Evolutionary conservation across 2,888 invertebrate species (phyloP).

Genomic region (Rotaria macrura): DNA sequence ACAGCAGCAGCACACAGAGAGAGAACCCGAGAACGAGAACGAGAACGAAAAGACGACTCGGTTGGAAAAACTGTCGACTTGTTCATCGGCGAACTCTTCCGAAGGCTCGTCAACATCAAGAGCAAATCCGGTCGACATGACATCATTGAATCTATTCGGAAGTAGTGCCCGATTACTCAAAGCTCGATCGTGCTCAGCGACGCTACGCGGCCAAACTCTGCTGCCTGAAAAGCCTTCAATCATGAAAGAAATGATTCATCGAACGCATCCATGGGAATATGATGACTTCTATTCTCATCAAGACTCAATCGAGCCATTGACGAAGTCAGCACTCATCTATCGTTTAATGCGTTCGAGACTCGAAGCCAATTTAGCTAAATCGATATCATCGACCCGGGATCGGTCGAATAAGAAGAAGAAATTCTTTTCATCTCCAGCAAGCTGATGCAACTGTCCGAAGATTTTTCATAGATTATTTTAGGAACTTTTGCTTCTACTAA

Average conservation of each 20-base stretch:
- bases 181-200: not conserved
- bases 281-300: not conserved
- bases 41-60: not conserved
- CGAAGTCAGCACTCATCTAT: slow-evolving; percentile 18
- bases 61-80: not conserved
- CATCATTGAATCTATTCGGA: not conserved
- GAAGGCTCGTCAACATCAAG: not conserved
- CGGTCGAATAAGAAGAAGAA: not conserved
- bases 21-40: no score
- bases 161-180: not conserved
- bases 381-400: not conserved
- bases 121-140: not conserved
- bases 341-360: slow-evolving; percentile 14
- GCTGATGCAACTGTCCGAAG: not conserved
- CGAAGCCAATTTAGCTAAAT: slow-evolving; percentile 14
- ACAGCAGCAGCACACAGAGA: not conserved
- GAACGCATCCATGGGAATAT: not conserved
- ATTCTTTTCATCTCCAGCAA: not conserved
- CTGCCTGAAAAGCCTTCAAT: not conserved
- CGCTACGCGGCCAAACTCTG: not conserved
- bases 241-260: not conserved
- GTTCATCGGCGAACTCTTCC: not conserved
- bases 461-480: not conserved
- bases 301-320: not conserved
- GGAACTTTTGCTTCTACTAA: not conserved